Conservation (phyloP, 2,797 vertebrate species). For the Karalla daura region DNA sequence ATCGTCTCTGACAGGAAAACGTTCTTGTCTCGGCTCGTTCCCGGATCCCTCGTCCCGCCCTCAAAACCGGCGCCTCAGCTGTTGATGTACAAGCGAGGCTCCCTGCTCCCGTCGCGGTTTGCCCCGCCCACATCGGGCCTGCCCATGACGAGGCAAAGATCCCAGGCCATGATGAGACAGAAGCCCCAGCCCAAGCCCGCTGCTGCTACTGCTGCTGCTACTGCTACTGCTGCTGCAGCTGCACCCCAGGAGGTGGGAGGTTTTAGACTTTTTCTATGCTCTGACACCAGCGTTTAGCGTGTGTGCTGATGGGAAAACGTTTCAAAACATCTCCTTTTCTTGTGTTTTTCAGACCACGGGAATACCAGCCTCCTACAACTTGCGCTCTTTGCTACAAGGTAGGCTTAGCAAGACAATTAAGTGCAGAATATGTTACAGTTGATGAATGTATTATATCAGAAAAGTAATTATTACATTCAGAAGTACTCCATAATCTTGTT, state of each 20-base stretch:
- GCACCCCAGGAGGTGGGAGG: slow-evolving; percentile 41
- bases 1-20: slow-evolving; percentile 57
- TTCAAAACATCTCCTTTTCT: not conserved
- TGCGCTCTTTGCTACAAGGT: slow-evolving; percentile 56
- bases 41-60: slow-evolving; percentile 37
- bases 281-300: not conserved
- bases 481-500: too few species aligned
- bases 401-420: not conserved
- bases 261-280: not conserved
- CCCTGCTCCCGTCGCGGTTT: slow-evolving; percentile 4
- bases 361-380: slow-evolving; percentile 38
- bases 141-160: slow-evolving; percentile 44
- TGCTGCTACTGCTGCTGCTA: too few species aligned
- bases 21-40: slow-evolving; percentile 17
- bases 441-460: too few species aligned
- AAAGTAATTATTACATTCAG: too few species aligned
- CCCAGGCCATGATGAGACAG: slow-evolving; percentile 5
- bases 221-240: not conserved
- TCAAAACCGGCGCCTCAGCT: slow-evolving; percentile 43
- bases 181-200: too few species aligned
- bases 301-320: not conserved
- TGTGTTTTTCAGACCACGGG: slow-evolving; percentile 50
- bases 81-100: slow-evolving; percentile 43
- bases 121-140: slow-evolving; percentile 10
- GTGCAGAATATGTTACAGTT: too few species aligned